Evolutionary conservation across 2,113 vertebrate species (phyloP).

Genomic region (Calyptomena viridis): DNA sequence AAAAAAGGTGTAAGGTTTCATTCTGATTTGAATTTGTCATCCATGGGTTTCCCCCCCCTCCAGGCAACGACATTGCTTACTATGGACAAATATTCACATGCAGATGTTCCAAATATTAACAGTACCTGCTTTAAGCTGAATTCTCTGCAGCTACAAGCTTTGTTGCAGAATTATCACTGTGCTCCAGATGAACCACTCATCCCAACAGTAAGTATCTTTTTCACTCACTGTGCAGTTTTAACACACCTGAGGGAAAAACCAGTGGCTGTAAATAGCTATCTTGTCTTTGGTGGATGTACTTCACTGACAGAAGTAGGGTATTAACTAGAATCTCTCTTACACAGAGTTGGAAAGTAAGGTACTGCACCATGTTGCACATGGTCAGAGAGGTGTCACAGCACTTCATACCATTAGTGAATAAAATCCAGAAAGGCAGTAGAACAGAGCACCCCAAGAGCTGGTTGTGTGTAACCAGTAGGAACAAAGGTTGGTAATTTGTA

Average conservation of each 20-base stretch:
- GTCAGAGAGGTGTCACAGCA: background rate
- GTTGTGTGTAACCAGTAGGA: background rate
- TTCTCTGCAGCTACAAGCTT: conserved; percentile 92
- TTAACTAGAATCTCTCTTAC: background rate
- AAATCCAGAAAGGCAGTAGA: background rate
- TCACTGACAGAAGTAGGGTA: background rate
- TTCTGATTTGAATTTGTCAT: background rate
- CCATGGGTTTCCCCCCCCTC: background rate
- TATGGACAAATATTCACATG: conserved; percentile 95
- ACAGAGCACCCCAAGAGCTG: background rate
- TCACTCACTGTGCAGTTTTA: background rate
- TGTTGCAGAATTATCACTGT: conserved; percentile 96
- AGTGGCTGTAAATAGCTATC: background rate
- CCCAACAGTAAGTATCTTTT: conserved; percentile 82
- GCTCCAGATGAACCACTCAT: conserved; percentile 96
- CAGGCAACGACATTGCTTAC: conserved; percentile 97
- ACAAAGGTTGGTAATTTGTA: background rate
- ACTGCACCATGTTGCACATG: background rate
- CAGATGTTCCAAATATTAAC: conserved; percentile 91
- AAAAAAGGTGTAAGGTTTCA: background rate
- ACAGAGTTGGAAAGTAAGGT: background rate
- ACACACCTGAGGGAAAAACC: background rate
- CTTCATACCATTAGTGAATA: background rate
- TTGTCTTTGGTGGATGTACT: background rate
- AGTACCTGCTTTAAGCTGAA: conserved; percentile 99